phyloP scores from a whole-genome alignment of 2,888 invertebrate genomes.

The Macropis europaea region DNA sequence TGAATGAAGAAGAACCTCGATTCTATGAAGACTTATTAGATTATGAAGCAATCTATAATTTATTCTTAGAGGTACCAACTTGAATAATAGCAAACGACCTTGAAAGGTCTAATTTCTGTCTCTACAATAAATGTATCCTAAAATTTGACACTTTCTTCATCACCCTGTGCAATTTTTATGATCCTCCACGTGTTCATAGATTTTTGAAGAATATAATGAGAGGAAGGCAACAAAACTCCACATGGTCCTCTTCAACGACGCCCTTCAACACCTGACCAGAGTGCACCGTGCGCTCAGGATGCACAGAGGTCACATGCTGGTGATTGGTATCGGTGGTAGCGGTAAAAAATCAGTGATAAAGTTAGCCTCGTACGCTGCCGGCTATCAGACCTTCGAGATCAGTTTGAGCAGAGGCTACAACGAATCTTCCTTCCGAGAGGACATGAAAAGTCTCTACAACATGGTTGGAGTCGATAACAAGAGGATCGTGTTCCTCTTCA shows the following conservation, averaged over 20 bases:
- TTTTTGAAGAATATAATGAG: conserved; percentile 89
- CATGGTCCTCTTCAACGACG: conserved; percentile 94
- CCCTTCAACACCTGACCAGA: conserved; percentile 93
- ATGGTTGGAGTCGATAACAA: conserved; percentile 90
- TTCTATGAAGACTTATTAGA: conserved; percentile 94
- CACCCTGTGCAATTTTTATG: too few relatives aligned
- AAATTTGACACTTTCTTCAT: too few relatives aligned
- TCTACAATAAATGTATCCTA: too few relatives aligned
- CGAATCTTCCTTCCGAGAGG: conserved; percentile 91
- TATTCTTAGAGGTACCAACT: conserved; percentile 89
- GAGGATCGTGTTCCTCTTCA: conserved; percentile 90
- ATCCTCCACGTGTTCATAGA: conserved; percentile 27
- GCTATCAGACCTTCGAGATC: conserved; percentile 91
- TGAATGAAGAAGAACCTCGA: conserved; percentile 89
- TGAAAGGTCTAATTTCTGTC: neutral
- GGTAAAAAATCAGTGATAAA: conserved; percentile 92
- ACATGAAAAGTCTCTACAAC: conserved; percentile 89
- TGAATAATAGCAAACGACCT: neutral
- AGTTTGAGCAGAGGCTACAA: conserved; percentile 92
- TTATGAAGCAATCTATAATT: conserved; percentile 92
- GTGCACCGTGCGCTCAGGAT: conserved; percentile 92
- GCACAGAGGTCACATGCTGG: conserved; percentile 90
- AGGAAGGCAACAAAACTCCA: conserved; percentile 85
- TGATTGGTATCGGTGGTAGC: conserved; percentile 94
- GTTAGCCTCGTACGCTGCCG: conserved; percentile 91